A percentile compares a stretch with the other conserved stretches of the same genome.
Conservation (phyloP, 2,888 invertebrate genomes). For the Synergus itoensis region DNA sequence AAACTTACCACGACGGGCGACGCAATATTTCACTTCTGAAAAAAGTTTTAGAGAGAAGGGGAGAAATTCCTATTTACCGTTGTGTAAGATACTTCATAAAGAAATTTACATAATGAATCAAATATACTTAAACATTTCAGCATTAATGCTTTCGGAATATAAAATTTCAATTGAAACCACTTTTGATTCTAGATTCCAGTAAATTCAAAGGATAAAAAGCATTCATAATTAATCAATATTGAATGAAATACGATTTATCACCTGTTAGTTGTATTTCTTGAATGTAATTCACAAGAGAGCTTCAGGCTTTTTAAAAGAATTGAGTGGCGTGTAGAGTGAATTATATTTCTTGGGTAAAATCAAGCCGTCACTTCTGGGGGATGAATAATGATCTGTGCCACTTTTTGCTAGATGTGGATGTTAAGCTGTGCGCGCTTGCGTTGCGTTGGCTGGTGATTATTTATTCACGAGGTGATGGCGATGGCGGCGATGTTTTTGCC, state of each 20-base stretch:
- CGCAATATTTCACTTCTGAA: constrained; percentile 65
- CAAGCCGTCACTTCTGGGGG: constrained; percentile 16
- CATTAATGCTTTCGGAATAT: no score
- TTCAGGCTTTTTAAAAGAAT: background rate
- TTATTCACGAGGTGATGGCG: constrained; percentile 50
- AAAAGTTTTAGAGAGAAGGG: constrained; percentile 44
- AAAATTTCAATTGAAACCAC: no score
- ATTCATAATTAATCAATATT: background rate
- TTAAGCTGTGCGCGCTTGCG: constrained; percentile 26
- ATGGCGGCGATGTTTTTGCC: constrained; percentile 46
- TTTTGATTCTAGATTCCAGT: no score
- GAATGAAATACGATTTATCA: background rate
- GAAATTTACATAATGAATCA: background rate
- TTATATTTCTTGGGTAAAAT: constrained; percentile 10
- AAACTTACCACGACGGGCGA: constrained; percentile 63
- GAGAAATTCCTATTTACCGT: constrained; percentile 19
- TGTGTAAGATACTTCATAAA: background rate
- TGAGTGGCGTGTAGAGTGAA: background rate
- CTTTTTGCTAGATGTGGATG: constrained; percentile 20
- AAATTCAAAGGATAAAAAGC: background rate
- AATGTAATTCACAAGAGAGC: background rate
- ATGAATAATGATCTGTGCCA: constrained; percentile 30
- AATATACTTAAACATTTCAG: background rate
- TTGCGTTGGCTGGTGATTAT: constrained; percentile 44
- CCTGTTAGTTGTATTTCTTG: background rate